phyloP scores from a whole-genome alignment of 2,113 vertebrate species.

The Thinocorus orbignyianus region DNA sequence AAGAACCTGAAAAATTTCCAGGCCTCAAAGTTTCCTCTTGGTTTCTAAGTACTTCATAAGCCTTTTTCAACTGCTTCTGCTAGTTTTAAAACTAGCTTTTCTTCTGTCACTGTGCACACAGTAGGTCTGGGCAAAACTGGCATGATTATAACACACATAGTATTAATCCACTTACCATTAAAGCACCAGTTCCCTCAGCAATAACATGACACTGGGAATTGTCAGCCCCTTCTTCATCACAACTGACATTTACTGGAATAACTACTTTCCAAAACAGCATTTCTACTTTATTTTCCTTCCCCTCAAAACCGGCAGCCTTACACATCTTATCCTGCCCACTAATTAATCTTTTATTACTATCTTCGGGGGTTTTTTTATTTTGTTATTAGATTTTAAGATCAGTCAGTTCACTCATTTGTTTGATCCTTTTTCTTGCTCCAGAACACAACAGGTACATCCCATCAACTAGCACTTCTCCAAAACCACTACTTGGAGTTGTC shows the following conservation, averaged over 20 bases:
- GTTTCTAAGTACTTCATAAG: neutral
- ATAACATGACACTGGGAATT: neutral
- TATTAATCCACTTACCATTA: neutral
- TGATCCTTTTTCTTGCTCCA: neutral
- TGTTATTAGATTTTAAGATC: neutral
- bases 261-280: neutral
- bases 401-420: neutral
- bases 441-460: neutral
- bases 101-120: neutral
- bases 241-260: neutral
- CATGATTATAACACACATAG: neutral
- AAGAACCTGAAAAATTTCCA: fast-evolving
- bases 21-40: neutral
- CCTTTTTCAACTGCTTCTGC: neutral
- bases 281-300: neutral
- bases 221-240: neutral
- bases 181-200: neutral
- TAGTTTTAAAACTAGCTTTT: neutral
- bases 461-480: neutral
- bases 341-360: neutral
- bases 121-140: neutral
- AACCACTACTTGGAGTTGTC: neutral
- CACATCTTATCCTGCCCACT: neutral
- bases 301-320: neutral
- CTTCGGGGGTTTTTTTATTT: neutral